Evolutionary conservation across 2,888 invertebrate genomes (phyloP).

Genomic region (Notocelia uddmanniana): DNA sequence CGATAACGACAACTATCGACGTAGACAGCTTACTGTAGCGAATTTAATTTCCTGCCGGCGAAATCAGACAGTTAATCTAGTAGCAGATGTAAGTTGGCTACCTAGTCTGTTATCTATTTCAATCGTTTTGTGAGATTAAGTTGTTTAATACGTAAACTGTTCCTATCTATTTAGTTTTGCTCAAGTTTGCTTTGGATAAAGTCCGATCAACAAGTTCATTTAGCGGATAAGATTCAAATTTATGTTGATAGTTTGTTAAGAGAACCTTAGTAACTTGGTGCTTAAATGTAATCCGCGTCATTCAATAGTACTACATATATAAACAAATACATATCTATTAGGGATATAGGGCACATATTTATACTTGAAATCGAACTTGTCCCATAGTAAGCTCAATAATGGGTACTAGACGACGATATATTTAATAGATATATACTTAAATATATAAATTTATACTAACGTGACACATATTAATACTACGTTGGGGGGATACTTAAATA

Average conservation of each 20-base stretch:
- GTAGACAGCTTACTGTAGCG: constrained; percentile 50
- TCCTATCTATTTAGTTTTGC: constrained; percentile 24
- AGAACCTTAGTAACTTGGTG: neutral
- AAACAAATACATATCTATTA: too few relatives aligned
- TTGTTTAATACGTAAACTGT: constrained; percentile 29
- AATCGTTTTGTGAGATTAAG: constrained; percentile 50
- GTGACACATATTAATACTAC: too few relatives aligned
- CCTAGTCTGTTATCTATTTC: constrained; percentile 45
- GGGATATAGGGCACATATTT: too few relatives aligned
- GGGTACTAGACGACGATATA: too few relatives aligned
- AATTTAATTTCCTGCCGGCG: constrained; percentile 57
- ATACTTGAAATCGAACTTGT: too few relatives aligned
- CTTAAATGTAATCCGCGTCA: too few relatives aligned
- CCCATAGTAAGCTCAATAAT: too few relatives aligned
- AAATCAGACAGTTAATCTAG: constrained; percentile 53
- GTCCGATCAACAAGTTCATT: neutral
- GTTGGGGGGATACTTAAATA: too few relatives aligned
- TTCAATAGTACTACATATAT: too few relatives aligned
- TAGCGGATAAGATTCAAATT: constrained; percentile 7
- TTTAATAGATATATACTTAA: too few relatives aligned
- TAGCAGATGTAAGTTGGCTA: constrained; percentile 48
- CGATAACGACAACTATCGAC: constrained; percentile 49
- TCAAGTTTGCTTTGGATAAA: constrained; percentile 9
- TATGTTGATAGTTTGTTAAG: neutral
- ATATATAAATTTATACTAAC: too few relatives aligned